Evolutionary conservation across 2,888 invertebrate genomes (phyloP), one percentile per base, ranked within the genome.

Genomic region (Brachynemurus nebulosus): DNA sequence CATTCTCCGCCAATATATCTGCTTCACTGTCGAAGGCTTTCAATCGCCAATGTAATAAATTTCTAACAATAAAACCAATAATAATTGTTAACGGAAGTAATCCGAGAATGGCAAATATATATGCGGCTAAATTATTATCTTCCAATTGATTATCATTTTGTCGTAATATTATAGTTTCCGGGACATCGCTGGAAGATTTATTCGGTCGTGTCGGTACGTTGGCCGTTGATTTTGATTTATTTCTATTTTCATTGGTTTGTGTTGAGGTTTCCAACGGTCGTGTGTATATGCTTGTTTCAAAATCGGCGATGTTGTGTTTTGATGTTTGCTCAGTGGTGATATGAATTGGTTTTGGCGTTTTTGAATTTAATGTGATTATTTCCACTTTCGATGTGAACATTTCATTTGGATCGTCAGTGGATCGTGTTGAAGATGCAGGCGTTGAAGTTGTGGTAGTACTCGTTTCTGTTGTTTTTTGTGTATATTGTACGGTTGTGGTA

Each of bases 71-170:
- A 56, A 75, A 76, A 7, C 68, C 64, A 38, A 75, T 63, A 23
- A 76, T 74, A 12, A 74, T 71, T 41, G 70, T 64, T 25, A 76
- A 64, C 1, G 76, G 76, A 17, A 76, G 57, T 52, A 76, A 70
- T 7, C 76, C 76, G 38, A 76, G 59, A 0, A 73, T 76, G 42
- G 74, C 75, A 51, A 76, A 59, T 5, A 76, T 71, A 50, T 76
- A 72, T 1, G 75, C 75, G 1, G 75, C 72, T 43, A 75, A 67
- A 51, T 75, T 74, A 36, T 72, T 69, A 36, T 76, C 72, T 6
- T 45, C 36, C 11, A 44, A 20, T 25, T 73, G 68, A 53, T 70
- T 69, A 48, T 69, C 70, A 45, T 68, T 68, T 44, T 46, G 54
- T 45, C 41, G 59, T 55, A 43, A 48, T 12, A 44, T 59, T 48